Conservation (phyloP, 2,113 vertebrate genomes). For the Myotis yumanensis region DNA sequence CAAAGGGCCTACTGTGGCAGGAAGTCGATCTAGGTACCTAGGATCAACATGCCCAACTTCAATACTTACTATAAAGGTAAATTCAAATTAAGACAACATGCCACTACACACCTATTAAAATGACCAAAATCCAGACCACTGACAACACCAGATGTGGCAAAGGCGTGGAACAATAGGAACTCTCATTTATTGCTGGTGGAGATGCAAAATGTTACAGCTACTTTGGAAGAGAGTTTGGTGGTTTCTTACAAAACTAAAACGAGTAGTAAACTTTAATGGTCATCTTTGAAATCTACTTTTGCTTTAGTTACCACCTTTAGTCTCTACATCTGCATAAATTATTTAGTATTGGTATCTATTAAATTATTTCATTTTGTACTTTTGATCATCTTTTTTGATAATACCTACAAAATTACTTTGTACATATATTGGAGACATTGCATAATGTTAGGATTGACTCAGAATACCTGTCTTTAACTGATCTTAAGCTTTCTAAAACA, state of each 20-base stretch:
- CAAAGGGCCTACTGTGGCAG: background rate
- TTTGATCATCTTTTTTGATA: background rate
- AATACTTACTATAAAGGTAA: too few relatives aligned
- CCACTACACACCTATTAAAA: too few relatives aligned
- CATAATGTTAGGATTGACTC: background rate
- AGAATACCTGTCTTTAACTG: background rate
- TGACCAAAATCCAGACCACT: too few relatives aligned
- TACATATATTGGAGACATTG: background rate
- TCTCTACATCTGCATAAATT: background rate
- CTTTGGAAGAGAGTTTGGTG: too few relatives aligned
- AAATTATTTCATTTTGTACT: background rate
- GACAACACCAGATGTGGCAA: too few relatives aligned
- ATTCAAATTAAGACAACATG: too few relatives aligned
- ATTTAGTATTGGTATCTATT: background rate
- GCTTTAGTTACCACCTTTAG: background rate
- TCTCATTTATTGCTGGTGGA: too few relatives aligned
- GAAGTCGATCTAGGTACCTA: background rate
- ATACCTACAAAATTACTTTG: conserved; percentile 27
- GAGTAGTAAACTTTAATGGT: background rate
- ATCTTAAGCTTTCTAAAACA: background rate
- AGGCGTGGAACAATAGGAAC: too few relatives aligned
- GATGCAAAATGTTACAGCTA: too few relatives aligned
- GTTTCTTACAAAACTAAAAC: too few relatives aligned
- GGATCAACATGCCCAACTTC: background rate
- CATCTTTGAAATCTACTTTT: background rate